These are phyloP conservation scores for Callosobruchus maculatus DNA, from an alignment of 2,888 invertebrate genomes.

Conservation along the genomic window DNA sequence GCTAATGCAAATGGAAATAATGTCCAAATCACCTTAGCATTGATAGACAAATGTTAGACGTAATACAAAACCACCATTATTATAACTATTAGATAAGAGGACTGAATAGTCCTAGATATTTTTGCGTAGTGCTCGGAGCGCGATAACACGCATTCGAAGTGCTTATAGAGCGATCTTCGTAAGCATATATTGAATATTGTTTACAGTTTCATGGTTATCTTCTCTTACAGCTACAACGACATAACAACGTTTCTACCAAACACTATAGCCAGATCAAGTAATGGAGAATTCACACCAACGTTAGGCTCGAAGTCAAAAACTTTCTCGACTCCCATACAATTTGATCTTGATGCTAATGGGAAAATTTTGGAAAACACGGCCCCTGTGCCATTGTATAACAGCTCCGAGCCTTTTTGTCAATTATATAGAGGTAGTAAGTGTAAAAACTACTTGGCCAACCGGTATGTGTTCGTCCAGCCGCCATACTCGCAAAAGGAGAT, in stretches of 20 bases:
- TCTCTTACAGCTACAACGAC: conserved; percentile 21
- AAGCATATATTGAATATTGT: no score
- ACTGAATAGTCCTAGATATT: no score
- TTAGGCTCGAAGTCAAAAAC: conserved; percentile 25
- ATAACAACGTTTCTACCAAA: conserved; percentile 33
- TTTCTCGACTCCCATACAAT: conserved; percentile 31
- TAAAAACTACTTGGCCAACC: conserved; percentile 70
- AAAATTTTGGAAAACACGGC: conserved; percentile 26
- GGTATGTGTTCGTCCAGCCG: conserved; percentile 82
- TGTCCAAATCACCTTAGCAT: no score
- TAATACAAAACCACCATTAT: no score
- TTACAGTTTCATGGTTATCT: no score
- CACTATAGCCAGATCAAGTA: conserved; percentile 16
- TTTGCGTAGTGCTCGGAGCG: no score
- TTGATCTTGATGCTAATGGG: conserved; percentile 30
- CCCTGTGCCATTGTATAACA: conserved; percentile 31
- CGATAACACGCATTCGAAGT: no score
- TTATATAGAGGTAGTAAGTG: conserved; percentile 81
- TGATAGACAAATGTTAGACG: no score
- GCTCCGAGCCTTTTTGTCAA: conserved; percentile 64
- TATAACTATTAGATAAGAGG: no score
- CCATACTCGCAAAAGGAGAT: conserved; percentile 72
- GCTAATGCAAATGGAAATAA: no score
- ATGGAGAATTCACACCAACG: conserved; percentile 18
- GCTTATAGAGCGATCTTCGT: no score